A percentile compares a stretch with the other conserved stretches of the same genome.
phyloP scores from a whole-genome alignment of 2,888 invertebrate species.

The Trypoxylon attenuatum region DNA sequence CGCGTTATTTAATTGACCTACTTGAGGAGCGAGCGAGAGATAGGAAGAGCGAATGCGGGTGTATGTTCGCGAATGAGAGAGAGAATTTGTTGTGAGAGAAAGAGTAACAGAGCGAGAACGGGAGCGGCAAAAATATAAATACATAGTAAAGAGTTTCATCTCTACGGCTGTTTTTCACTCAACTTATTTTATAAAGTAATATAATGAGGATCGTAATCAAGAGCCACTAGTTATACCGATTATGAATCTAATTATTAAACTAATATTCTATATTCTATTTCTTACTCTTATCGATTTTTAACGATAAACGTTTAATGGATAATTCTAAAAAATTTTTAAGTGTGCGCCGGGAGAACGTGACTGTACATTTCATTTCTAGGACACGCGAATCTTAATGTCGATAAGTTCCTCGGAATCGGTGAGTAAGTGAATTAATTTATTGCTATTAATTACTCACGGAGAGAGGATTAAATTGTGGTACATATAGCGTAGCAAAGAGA shows the following conservation, averaged over 20 bases:
- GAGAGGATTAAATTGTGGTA: conserved; percentile 59
- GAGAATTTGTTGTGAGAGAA: conserved; percentile 1
- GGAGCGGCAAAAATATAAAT: conserved; percentile 29
- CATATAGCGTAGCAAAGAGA: conserved; percentile 18
- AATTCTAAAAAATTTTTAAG: conserved; percentile 53
- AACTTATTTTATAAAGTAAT: conserved; percentile 61
- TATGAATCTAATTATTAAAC: conserved; percentile 62
- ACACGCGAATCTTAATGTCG: conserved; percentile 45
- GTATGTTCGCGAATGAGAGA: conserved; percentile 18
- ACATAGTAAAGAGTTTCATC: conserved; percentile 42
- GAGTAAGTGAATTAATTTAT: conserved; percentile 60
- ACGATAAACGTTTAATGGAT: conserved; percentile 55
- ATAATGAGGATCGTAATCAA: conserved; percentile 43
- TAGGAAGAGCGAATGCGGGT: conserved; percentile 26
- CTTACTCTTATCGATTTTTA: conserved; percentile 58
- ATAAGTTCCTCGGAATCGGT: conserved; percentile 53
- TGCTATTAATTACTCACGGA: conserved; percentile 62
- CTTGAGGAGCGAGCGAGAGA: conserved; percentile 22
- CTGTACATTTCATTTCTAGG: conserved; percentile 49
- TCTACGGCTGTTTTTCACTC: conserved; percentile 61
- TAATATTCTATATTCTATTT: conserved; percentile 55
- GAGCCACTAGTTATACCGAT: conserved; percentile 61
- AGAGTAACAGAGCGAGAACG: conserved; percentile 5
- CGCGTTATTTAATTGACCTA: conserved; percentile 53
- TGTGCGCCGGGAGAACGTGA: conserved; percentile 34